These are phyloP conservation scores for Botia kubotai DNA, from an alignment of 2,797 vertebrate genomes.

Conservation along the genomic window DNA sequence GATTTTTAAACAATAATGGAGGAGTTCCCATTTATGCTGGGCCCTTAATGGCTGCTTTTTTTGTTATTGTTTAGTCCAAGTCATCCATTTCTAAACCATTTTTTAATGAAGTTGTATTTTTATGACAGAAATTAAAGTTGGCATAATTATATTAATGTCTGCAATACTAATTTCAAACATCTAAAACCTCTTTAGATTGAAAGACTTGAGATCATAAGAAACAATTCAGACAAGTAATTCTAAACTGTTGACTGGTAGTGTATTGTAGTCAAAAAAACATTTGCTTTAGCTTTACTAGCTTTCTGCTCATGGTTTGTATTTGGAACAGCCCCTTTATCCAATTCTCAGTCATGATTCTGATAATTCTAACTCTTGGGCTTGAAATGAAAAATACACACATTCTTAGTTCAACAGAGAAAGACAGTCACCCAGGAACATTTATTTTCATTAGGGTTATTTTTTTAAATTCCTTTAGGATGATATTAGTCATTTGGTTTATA, in stretches of 20 bases:
- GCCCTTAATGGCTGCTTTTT: no score
- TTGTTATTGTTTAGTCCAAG: no score
- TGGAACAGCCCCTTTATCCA: neutral
- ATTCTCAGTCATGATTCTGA: constrained; percentile 30
- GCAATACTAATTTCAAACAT: neutral
- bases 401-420: constrained; percentile 45
- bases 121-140: no score
- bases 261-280: neutral
- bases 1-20: no score
- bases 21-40: no score
- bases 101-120: no score
- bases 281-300: constrained; percentile 20
- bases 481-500: neutral
- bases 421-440: constrained; percentile 19
- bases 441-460: neutral
- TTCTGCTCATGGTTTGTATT: constrained; percentile 3
- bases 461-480: neutral
- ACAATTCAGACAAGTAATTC: neutral
- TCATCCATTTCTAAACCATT: no score
- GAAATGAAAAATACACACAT: constrained; percentile 37
- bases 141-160: no score
- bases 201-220: no score
- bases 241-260: no score
- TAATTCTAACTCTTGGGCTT: constrained; percentile 35
- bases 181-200: no score